These are phyloP conservation scores for Rhopalosiphum padi DNA, from an alignment of 1,140 invertebrate species.

Conservation along the genomic window DNA sequence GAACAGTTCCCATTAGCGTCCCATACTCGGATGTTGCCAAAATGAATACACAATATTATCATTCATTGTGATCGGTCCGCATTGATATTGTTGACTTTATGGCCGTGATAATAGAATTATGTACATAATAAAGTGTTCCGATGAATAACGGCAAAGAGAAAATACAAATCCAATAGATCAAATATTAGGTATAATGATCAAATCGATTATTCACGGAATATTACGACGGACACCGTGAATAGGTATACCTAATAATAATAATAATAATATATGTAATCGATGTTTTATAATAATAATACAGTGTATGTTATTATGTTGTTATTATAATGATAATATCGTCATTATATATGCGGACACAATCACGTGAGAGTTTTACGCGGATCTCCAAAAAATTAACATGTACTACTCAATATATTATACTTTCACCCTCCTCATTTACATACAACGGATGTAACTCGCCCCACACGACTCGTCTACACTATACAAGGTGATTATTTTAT, in stretches of 20 bases:
- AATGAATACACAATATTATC: neutral
- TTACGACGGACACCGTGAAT: neutral
- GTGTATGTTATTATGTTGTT: no score
- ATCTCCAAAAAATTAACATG: neutral
- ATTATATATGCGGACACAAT: neutral
- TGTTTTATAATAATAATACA: neutral
- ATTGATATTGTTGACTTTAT: neutral
- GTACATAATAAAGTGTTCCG: neutral
- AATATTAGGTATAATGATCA: neutral
- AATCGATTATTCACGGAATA: slow-evolving; percentile 4
- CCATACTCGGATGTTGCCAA: neutral
- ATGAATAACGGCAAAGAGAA: neutral
- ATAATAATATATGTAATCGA: neutral
- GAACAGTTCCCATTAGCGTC: neutral
- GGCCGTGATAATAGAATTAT: neutral
- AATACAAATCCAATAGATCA: slow-evolving; percentile 9
- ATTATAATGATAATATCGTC: neutral
- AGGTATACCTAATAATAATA: neutral
- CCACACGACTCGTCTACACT: neutral
- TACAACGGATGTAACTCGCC: neutral
- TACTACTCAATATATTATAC: neutral
- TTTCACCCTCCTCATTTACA: neutral
- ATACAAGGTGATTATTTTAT: no score
- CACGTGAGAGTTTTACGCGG: neutral
- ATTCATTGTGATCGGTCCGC: neutral